Percentiles rank a stretch among this genome's conserved stretches.
phyloP scores from a whole-genome alignment of 2,888 invertebrate species.

The Drosophila colorata region DNA sequence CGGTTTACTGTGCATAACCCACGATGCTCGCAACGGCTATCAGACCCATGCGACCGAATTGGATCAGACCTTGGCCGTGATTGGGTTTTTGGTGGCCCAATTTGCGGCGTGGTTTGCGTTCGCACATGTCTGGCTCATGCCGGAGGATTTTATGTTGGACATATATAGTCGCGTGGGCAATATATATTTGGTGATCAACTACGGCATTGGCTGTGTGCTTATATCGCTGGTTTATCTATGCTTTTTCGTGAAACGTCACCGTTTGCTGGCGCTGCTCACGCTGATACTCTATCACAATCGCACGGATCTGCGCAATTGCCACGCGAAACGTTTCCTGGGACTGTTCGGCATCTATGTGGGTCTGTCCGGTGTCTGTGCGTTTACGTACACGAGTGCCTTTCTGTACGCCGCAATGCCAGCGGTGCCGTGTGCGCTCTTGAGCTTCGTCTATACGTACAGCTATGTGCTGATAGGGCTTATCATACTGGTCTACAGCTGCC shows the following conservation, averaged over 20 bases:
- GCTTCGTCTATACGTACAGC: conserved; percentile 31
- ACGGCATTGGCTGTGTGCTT: conserved; percentile 47
- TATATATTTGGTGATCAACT: conserved; percentile 46
- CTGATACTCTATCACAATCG: conserved; percentile 52
- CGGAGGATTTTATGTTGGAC: conserved; percentile 21
- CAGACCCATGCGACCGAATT: conserved; percentile 14
- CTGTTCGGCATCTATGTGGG: conserved; percentile 39
- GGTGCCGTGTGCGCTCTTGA: conserved; percentile 20
- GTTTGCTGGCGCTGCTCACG: conserved; percentile 34
- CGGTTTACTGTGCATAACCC: conserved; percentile 59
- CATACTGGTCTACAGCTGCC: conserved; percentile 52
- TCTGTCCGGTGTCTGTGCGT: conserved; percentile 7
- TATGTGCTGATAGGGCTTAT: conserved; percentile 62
- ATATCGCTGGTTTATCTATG: conserved; percentile 50
- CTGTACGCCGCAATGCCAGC: not conserved
- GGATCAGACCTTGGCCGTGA: conserved; percentile 29
- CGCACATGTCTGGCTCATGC: conserved; percentile 10
- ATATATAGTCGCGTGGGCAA: conserved; percentile 63
- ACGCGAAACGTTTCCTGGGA: conserved; percentile 24
- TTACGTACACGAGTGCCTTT: conserved; percentile 15
- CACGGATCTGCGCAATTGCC: conserved; percentile 24
- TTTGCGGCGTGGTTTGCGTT: conserved; percentile 39
- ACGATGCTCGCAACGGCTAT: conserved; percentile 1
- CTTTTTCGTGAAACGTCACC: conserved; percentile 51
- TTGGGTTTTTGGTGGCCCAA: conserved; percentile 36